phyloP scores from a whole-genome alignment of 1,140 invertebrate genomes.

The Dysdera silvatica region DNA sequence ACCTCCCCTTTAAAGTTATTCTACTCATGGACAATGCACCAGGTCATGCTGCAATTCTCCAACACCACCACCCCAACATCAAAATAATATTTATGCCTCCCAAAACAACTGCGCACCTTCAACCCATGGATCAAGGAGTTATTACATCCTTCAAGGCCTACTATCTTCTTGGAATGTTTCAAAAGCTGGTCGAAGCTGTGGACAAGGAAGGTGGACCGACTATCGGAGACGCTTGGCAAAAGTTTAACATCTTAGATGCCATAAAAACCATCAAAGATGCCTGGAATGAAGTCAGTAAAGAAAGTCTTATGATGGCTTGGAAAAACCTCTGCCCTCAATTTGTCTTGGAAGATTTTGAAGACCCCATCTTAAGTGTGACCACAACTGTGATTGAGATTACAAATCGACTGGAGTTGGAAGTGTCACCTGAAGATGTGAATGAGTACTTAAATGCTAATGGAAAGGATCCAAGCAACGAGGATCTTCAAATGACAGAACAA shows the following conservation, averaged over 20 bases:
- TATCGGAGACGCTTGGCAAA: not conserved
- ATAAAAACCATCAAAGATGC: not conserved
- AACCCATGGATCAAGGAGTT: conserved; percentile 22
- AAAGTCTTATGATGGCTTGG: not conserved
- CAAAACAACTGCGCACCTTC: not conserved
- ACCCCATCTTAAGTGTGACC: not conserved
- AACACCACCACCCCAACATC: conserved; percentile 2
- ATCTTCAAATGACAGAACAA: not conserved
- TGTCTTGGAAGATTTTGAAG: not conserved
- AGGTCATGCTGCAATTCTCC: conserved; percentile 18
- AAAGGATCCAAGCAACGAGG: not conserved
- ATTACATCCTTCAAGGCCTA: conserved; percentile 15
- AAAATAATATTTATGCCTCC: conserved; percentile 15
- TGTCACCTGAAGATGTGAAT: not conserved
- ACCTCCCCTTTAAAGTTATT: conserved; percentile 25
- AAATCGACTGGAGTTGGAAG: not conserved
- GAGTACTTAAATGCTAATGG: not conserved
- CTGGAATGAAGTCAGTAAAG: not conserved
- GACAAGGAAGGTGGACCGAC: not conserved
- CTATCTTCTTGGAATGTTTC: not conserved
- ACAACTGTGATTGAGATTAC: not conserved
- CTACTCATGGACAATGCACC: conserved; percentile 28
- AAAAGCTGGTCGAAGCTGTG: not conserved
- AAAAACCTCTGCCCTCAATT: not conserved
- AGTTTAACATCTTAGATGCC: not conserved